Conservation (phyloP, 2,888 invertebrate species). For the Harpagoxenus sublaevis region DNA sequence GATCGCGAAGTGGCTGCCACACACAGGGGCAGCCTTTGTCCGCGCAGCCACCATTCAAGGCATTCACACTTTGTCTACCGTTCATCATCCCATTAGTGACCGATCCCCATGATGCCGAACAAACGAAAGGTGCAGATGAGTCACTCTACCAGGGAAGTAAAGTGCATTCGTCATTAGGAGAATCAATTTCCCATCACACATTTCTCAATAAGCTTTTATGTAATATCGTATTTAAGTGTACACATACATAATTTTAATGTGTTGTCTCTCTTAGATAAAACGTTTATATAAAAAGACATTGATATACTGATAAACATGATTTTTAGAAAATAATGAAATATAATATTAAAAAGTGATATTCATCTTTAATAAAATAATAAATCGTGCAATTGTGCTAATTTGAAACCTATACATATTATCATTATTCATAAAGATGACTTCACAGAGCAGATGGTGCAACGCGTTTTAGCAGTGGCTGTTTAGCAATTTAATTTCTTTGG, state of each 20-base stretch:
- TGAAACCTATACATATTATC: not conserved
- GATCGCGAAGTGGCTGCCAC: conserved; percentile 60
- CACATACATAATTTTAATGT: not conserved
- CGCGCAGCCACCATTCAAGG: conserved; percentile 60
- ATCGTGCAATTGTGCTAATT: not conserved
- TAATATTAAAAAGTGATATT: not conserved
- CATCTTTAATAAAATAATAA: conserved; percentile 12
- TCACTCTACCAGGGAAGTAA: conserved; percentile 27
- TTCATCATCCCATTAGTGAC: conserved; percentile 66
- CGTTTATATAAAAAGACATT: not conserved
- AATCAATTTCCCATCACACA: conserved; percentile 10
- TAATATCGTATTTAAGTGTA: conserved; percentile 10
- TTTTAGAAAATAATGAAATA: not conserved
- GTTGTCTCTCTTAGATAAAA: not conserved
- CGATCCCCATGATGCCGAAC: conserved; percentile 63
- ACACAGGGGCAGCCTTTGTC: conserved; percentile 62
- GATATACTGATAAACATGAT: not conserved
- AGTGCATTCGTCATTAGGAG: conserved; percentile 43
- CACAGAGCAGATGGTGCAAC: not conserved
- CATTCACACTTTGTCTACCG: conserved; percentile 65
- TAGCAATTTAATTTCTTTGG: conserved; percentile 66
- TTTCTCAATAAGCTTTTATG: not conserved
- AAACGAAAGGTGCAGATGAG: conserved; percentile 49
- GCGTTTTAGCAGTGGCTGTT: not conserved
- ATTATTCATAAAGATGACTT: conserved; percentile 14